Conservation (phyloP, 2,113 vertebrate species). For the Cercopithecus mona region DNA sequence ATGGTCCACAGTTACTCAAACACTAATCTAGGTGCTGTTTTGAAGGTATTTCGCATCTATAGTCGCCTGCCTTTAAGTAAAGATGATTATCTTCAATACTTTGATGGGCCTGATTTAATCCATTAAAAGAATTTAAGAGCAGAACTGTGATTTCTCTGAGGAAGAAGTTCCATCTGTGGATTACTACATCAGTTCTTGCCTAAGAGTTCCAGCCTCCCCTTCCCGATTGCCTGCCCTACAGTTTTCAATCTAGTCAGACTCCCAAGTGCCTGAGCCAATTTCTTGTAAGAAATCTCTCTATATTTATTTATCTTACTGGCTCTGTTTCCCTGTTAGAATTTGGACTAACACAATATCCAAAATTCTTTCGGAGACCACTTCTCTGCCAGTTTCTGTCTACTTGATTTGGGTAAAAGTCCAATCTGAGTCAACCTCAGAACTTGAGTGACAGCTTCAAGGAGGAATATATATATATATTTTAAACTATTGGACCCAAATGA, state of each 20-base stretch:
- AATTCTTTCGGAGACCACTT: neutral
- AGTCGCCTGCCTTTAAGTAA: neutral
- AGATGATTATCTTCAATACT: neutral
- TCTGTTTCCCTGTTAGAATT: neutral
- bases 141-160: neutral
- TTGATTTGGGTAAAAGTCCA: neutral
- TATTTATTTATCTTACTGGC: neutral
- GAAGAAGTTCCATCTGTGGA: neutral
- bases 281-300: neutral
- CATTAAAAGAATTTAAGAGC: neutral
- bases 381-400: neutral
- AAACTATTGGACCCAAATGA: neutral
- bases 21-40: neutral
- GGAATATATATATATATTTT: no score
- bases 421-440: neutral
- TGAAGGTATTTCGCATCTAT: neutral
- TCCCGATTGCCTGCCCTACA: neutral
- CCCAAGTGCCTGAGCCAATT: neutral
- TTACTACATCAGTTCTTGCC: neutral
- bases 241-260: neutral
- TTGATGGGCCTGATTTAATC: neutral
- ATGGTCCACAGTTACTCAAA: neutral
- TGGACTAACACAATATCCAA: neutral
- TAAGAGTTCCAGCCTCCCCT: fast-evolving
- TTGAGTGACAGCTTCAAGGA: neutral